These are phyloP conservation scores for Erynnis tages DNA, from an alignment of 2,888 invertebrate species.

Conservation along the genomic window DNA sequence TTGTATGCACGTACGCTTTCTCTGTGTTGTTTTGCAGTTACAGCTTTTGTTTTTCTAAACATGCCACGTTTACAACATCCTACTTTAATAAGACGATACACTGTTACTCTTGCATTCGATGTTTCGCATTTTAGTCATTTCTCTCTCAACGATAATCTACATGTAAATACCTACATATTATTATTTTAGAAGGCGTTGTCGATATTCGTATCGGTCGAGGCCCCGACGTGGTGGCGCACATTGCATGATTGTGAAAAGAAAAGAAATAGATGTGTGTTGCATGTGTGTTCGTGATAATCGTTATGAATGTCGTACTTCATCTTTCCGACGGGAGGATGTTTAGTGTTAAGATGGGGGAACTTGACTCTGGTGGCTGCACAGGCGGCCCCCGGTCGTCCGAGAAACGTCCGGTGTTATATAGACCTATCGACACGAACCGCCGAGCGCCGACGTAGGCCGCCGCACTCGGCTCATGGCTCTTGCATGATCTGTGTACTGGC, in stretches of 20 bases:
- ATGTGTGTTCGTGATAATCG: constrained; percentile 74
- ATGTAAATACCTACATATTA: constrained; percentile 69
- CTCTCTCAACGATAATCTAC: constrained; percentile 59
- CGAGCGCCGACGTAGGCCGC: constrained; percentile 28
- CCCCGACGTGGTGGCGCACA: constrained; percentile 49
- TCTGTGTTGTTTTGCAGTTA: constrained; percentile 51
- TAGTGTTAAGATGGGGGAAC: constrained; percentile 75
- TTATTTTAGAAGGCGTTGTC: constrained; percentile 44
- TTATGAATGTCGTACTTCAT: constrained; percentile 78
- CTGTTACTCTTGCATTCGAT: constrained; percentile 62
- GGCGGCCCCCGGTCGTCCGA: constrained; percentile 66
- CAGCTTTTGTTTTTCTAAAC: constrained; percentile 49
- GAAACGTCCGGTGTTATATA: constrained; percentile 69
- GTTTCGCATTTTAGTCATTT: constrained; percentile 60
- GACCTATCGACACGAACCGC: constrained; percentile 42
- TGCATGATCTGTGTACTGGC: constrained; percentile 42
- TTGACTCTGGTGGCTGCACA: constrained; percentile 75
- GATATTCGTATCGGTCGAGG: constrained; percentile 42
- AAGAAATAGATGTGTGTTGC: constrained; percentile 76
- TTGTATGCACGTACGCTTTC: constrained; percentile 67
- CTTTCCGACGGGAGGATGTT: constrained; percentile 72
- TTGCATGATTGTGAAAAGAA: constrained; percentile 76
- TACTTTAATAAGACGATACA: constrained; percentile 65
- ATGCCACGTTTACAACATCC: constrained; percentile 58
- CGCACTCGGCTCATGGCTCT: constrained; percentile 27